These are phyloP conservation scores for Stegana nigrithorax DNA, from an alignment of 2,888 invertebrate species.

Conservation along the genomic window DNA sequence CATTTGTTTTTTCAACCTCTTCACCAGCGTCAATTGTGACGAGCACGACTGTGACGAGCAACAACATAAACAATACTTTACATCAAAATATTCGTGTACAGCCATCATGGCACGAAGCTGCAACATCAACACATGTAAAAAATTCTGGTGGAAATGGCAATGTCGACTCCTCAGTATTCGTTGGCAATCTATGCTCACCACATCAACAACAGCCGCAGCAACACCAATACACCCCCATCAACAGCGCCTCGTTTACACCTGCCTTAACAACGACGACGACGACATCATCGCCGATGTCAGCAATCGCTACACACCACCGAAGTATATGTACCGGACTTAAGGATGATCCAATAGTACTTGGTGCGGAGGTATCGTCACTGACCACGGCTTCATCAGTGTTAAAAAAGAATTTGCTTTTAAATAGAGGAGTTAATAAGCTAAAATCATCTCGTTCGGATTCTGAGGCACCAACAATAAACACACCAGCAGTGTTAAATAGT, in stretches of 20 bases:
- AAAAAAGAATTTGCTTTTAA: slow-evolving; percentile 56
- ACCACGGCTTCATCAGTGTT: slow-evolving; percentile 32
- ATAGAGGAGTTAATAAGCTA: slow-evolving; percentile 63
- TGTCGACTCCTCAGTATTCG: slow-evolving; percentile 63
- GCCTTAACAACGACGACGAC: slow-evolving; percentile 47
- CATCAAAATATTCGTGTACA: slow-evolving; percentile 63
- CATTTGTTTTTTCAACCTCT: slow-evolving; percentile 64
- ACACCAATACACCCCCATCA: slow-evolving; percentile 33
- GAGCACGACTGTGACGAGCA: slow-evolving; percentile 45
- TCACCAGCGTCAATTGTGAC: slow-evolving; percentile 27
- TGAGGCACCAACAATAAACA: slow-evolving; percentile 69
- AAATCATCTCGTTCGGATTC: slow-evolving; percentile 69
- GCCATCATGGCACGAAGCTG: slow-evolving; percentile 69
- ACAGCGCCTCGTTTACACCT: slow-evolving; percentile 56
- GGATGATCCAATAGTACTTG: too few species aligned
- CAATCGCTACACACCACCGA: slow-evolving; percentile 53
- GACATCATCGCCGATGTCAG: slow-evolving; percentile 24
- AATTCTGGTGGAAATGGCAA: slow-evolving; percentile 68
- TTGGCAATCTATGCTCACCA: slow-evolving; percentile 53
- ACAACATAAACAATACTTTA: slow-evolving; percentile 57
- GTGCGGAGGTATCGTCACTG: slow-evolving; percentile 38
- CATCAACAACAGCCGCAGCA: slow-evolving; percentile 41
- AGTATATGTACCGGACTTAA: slow-evolving; percentile 64
- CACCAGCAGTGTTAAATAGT: slow-evolving; percentile 50
- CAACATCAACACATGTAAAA: slow-evolving; percentile 64